Evolutionary conservation across 1,140 invertebrate species (phyloP).

Genomic region (Drosophila rhopaloa): DNA sequence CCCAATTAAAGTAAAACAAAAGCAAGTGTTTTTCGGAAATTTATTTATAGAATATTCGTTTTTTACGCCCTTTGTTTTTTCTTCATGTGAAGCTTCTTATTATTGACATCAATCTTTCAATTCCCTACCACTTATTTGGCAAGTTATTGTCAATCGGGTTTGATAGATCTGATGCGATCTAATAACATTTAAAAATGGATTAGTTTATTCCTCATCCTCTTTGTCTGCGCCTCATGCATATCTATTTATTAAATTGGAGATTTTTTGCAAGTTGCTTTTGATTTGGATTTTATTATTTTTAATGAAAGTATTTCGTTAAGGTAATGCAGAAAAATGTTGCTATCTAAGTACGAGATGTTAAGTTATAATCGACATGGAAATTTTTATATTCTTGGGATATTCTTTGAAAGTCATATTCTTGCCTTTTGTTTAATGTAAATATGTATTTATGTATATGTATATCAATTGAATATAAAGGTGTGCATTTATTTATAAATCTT

Average conservation of each 20-base stretch:
- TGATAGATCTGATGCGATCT: conserved; percentile 26
- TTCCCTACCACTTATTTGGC: conserved; percentile 60
- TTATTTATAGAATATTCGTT: conserved; percentile 71
- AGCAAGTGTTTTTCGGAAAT: conserved; percentile 55
- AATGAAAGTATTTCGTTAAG: conserved; percentile 56
- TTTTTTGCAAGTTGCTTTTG: conserved; percentile 54
- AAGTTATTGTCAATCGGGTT: conserved; percentile 34
- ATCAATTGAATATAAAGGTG: conserved; percentile 57
- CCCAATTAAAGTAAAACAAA: not conserved
- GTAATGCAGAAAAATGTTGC: conserved; percentile 76
- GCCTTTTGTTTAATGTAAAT: conserved; percentile 44
- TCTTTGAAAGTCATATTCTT: conserved; percentile 49
- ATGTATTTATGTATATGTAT: conserved; percentile 53
- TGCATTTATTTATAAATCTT: conserved; percentile 48
- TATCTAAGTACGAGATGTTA: conserved; percentile 77
- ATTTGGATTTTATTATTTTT: conserved; percentile 33
- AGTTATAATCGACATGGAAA: conserved; percentile 77
- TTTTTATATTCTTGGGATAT: conserved; percentile 59
- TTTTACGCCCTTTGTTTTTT: conserved; percentile 27
- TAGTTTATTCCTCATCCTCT: conserved; percentile 29
- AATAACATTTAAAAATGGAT: conserved; percentile 59
- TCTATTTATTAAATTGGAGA: conserved; percentile 65
- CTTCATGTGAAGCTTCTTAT: conserved; percentile 59
- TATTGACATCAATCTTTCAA: conserved; percentile 79
- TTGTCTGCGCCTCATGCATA: conserved; percentile 39